These are phyloP conservation scores for Trididemnum miniatum DNA, from an alignment of 23 tunicate genomes.

Conservation along the genomic window DNA sequence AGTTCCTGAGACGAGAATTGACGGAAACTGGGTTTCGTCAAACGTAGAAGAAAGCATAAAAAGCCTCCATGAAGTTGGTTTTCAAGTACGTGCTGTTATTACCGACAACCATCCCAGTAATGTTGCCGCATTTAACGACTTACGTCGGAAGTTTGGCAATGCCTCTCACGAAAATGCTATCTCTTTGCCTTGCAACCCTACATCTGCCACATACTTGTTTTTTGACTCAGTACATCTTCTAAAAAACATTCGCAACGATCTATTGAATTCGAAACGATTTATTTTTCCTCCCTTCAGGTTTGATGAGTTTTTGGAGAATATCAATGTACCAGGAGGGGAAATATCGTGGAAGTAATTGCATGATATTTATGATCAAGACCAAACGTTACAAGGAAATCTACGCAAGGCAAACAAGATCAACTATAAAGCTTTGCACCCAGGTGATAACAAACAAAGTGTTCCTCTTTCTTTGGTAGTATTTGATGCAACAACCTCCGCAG, in stretches of 20 bases:
- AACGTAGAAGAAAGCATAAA: neutral
- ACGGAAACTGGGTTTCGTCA: neutral
- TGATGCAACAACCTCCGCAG: conserved; percentile 12
- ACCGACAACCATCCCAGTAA: conserved; percentile 6
- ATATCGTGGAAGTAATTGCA: neutral
- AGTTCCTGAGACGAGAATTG: neutral
- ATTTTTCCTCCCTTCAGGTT: no score
- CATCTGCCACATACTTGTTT: neutral
- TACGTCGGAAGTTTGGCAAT: neutral
- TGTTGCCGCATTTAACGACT: conserved; percentile 8
- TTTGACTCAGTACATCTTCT: conserved; percentile 15
- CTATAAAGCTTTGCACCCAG: conserved; percentile 10
- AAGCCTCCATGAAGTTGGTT: conserved; percentile 3
- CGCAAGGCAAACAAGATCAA: neutral
- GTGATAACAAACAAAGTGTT: conserved; percentile 5
- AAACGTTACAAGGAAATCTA: neutral
- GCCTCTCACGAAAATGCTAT: neutral
- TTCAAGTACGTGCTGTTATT: conserved; percentile 13
- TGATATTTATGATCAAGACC: conserved; percentile 17
- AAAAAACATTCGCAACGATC: neutral
- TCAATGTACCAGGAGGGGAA: neutral
- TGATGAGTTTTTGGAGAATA: neutral
- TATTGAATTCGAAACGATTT: neutral
- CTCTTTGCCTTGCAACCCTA: neutral
- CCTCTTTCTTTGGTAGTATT: conserved; percentile 4